Evolutionary conservation across 2,113 vertebrate species (phyloP).

Genomic region (Rhinichthys klamathensis): DNA sequence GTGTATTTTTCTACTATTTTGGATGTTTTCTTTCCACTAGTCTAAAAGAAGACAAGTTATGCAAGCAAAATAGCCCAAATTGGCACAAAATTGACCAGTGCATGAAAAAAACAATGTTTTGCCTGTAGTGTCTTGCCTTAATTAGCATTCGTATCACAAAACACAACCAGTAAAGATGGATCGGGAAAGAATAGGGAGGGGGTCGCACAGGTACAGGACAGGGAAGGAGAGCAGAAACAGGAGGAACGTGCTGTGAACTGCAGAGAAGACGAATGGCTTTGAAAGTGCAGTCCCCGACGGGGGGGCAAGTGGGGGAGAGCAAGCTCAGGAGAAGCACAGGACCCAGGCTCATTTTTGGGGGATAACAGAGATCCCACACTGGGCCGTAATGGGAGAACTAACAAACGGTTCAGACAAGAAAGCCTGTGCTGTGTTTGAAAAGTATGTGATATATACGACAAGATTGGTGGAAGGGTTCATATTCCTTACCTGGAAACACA

Average conservation of each 20-base stretch:
- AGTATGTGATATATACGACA: neutral
- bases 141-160: neutral
- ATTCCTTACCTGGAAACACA: neutral
- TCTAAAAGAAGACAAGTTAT: no score
- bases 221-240: conserved; percentile 1
- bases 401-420: neutral
- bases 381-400: conserved; percentile 5
- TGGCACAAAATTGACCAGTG: no score
- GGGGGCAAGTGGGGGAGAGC: conserved; percentile 19
- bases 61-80: no score
- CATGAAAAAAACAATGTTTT: no score
- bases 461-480: neutral
- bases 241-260: conserved; percentile 18
- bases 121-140: neutral
- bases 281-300: conserved; percentile 7
- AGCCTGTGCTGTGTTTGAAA: neutral
- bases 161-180: neutral
- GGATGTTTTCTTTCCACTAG: no score
- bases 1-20: no score
- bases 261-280: conserved; percentile 19
- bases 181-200: neutral
- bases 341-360: neutral
- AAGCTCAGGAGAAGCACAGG: neutral
- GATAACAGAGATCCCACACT: conserved; percentile 16
- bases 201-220: neutral